Conservation (phyloP, 2,113 vertebrate species). For the Dasypus novemcinctus region DNA sequence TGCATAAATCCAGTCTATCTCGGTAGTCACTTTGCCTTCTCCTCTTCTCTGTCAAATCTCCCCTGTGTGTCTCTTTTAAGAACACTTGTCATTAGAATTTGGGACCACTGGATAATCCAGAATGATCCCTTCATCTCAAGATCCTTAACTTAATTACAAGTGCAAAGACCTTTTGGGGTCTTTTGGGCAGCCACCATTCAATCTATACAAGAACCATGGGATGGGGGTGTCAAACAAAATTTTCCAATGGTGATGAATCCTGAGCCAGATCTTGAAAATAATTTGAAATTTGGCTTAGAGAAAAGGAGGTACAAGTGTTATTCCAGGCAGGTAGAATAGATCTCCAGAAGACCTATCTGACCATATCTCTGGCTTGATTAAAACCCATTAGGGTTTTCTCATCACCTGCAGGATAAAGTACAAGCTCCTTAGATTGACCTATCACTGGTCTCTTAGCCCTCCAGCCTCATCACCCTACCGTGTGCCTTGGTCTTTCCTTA, state of each 20-base stretch:
- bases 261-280: neutral
- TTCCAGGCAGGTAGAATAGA: neutral
- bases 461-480: neutral
- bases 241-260: neutral
- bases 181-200: neutral
- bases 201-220: neutral
- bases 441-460: neutral
- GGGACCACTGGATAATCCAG: neutral
- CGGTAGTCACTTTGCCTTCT: neutral
- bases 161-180: neutral
- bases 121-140: neutral
- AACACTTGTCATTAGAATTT: neutral
- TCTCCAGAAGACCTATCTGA: neutral
- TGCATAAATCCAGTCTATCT: neutral
- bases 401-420: neutral
- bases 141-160: neutral
- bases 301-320: neutral
- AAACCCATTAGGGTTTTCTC: neutral
- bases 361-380: neutral
- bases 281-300: neutral
- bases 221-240: neutral
- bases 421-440: neutral
- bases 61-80: neutral
- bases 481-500: neutral
- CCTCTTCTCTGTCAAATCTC: too few species aligned